A percentile compares a stretch with the other conserved stretches of the same genome.
Evolutionary conservation across 2,113 vertebrate species (phyloP).

Genomic region (Ursus arctos): DNA sequence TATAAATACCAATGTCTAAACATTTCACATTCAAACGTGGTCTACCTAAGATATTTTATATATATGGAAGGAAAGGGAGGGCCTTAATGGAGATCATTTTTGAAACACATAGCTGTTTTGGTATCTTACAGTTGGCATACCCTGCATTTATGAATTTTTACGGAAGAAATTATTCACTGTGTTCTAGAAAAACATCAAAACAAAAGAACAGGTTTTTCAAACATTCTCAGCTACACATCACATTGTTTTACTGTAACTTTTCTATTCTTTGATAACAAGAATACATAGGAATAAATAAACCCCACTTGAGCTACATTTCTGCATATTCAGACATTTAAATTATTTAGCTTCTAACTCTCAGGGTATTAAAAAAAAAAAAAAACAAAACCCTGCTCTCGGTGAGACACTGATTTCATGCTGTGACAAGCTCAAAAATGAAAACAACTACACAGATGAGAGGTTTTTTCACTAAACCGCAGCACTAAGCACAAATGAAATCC

Average conservation of each 20-base stretch:
- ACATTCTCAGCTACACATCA: background rate
- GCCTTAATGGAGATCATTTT: background rate
- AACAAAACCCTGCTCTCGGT: slow-evolving; percentile 53
- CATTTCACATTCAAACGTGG: background rate
- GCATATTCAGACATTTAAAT: slow-evolving; percentile 72
- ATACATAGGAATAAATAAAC: slow-evolving; percentile 16
- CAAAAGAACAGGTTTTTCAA: background rate
- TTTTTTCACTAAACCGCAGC: slow-evolving; percentile 66
- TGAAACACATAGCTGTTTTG: background rate
- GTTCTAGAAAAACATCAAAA: background rate
- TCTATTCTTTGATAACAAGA: slow-evolving; percentile 33
- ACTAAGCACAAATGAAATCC: slow-evolving; percentile 76
- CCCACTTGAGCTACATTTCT: background rate
- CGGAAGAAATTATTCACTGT: background rate
- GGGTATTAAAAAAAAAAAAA: background rate
- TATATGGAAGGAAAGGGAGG: background rate
- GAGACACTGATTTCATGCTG: slow-evolving; percentile 73
- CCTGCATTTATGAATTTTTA: background rate
- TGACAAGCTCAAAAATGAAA: slow-evolving; percentile 84
- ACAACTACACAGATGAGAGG: slow-evolving; percentile 74
- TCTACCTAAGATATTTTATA: background rate
- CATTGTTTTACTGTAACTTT: slow-evolving; percentile 48
- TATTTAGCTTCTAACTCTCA: slow-evolving; percentile 44
- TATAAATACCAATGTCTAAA: background rate
- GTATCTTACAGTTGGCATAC: background rate